Evolutionary conservation across 1,140 invertebrate genomes (phyloP).

Genomic region (Zaprionus ornatus): DNA sequence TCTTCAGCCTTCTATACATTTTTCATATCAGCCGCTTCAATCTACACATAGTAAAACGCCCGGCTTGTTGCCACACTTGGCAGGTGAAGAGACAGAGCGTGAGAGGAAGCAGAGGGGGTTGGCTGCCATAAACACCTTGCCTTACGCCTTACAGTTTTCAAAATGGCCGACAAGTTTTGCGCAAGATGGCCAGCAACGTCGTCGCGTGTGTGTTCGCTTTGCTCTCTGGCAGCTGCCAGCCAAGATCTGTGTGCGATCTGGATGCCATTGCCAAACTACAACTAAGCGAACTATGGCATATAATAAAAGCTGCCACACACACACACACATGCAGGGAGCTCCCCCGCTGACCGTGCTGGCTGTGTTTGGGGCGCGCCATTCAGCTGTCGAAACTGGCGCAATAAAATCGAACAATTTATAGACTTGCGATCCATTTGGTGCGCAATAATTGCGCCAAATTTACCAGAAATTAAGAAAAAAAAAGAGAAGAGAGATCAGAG

Average conservation of each 20-base stretch:
- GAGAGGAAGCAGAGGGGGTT: no score
- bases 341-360: not conserved
- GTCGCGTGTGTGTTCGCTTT: not conserved
- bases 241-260: conserved; percentile 21
- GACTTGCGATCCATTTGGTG: conserved; percentile 79
- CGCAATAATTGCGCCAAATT: conserved; percentile 82
- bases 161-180: conserved; percentile 68
- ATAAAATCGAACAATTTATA: conserved; percentile 83
- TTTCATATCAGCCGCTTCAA: not conserved
- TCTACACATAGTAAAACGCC: not conserved
- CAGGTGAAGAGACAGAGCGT: not conserved
- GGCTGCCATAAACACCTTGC: conserved; percentile 64
- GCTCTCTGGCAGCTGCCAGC: conserved; percentile 22
- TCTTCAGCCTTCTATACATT: not conserved
- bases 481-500: conserved; percentile 1
- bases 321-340: conserved; percentile 1
- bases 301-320: conserved; percentile 42
- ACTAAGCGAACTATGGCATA: conserved; percentile 70
- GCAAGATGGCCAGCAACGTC: conserved; percentile 70
- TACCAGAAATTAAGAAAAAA: conserved; percentile 69
- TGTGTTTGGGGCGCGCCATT: conserved; percentile 53
- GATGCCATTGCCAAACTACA: conserved; percentile 78
- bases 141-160: conserved; percentile 36
- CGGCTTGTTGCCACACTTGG: conserved; percentile 29
- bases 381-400: conserved; percentile 80